Conservation (phyloP, 1,140 invertebrate genomes). For the Drosophila leontia region DNA sequence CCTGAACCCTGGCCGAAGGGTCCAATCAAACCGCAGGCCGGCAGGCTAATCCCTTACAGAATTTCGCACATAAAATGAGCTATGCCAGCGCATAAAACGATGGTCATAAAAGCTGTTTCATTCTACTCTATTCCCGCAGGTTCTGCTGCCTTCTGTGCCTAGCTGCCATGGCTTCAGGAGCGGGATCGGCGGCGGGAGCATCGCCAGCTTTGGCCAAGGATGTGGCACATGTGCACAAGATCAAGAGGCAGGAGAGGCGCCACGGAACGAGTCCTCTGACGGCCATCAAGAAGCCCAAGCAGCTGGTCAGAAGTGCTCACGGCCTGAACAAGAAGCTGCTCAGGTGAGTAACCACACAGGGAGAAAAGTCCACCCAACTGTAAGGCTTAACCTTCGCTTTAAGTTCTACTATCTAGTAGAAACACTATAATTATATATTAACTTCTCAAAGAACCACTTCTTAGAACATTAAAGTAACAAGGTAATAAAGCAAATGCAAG, state of each 20-base stretch:
- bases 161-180: conserved; percentile 41
- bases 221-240: conserved; percentile 62
- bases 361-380: not conserved
- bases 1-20: conserved; percentile 57
- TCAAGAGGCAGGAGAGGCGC: conserved; percentile 56
- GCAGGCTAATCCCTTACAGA: conserved; percentile 66
- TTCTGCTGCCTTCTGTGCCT: conserved; percentile 65
- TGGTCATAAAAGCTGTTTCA: conserved; percentile 61
- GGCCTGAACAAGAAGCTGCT: conserved; percentile 80
- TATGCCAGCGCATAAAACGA: conserved; percentile 50
- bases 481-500: conserved; percentile 7
- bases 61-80: conserved; percentile 69
- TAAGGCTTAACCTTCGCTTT: not conserved
- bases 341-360: conserved; percentile 63
- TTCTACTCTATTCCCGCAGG: conserved; percentile 45
- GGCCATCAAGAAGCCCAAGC: conserved; percentile 53
- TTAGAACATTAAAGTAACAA: conserved; percentile 4
- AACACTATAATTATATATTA: not conserved
- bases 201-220: conserved; percentile 51
- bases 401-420: not conserved
- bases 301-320: conserved; percentile 62
- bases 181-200: conserved; percentile 3
- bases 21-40: conserved; percentile 52
- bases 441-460: not conserved
- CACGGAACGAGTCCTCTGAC: conserved; percentile 42